These are phyloP conservation scores for Stegodyphus mimosarum DNA, from an alignment of 1,140 invertebrate genomes.

Conservation along the genomic window DNA sequence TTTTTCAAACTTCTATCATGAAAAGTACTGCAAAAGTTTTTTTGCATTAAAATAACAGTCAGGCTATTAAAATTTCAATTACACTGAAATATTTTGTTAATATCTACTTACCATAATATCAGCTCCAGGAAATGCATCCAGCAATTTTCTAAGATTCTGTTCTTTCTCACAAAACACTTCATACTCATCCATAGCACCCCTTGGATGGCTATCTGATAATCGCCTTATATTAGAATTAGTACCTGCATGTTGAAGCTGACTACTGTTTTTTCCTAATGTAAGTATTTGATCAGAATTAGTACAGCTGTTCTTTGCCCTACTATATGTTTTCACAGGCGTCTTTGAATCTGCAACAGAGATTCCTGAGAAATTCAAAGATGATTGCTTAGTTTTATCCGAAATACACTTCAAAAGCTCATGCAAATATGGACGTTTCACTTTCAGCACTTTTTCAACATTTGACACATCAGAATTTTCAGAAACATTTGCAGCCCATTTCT, in stretches of 20 bases:
- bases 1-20: no score
- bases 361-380: neutral
- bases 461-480: neutral
- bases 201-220: neutral
- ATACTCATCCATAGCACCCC: slow-evolving; percentile 26
- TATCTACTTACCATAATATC: slow-evolving; percentile 41
- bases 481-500: slow-evolving; percentile 17
- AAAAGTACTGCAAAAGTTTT: no score
- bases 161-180: slow-evolving; percentile 47
- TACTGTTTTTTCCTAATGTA: no score
- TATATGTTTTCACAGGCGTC: neutral
- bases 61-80: no score
- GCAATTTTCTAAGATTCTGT: slow-evolving; percentile 18
- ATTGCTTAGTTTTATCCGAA: neutral
- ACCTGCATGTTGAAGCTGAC: no score
- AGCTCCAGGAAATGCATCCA: slow-evolving; percentile 30
- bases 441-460: neutral
- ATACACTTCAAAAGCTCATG: slow-evolving; percentile 16
- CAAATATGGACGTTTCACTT: slow-evolving; percentile 16
- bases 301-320: neutral
- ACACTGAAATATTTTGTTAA: no score
- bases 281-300: neutral
- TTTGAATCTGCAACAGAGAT: neutral
- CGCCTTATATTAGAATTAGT: neutral
- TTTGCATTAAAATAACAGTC: no score